Evolutionary conservation across 2,113 vertebrate genomes (phyloP).

Genomic region (Notechis scutatus): DNA sequence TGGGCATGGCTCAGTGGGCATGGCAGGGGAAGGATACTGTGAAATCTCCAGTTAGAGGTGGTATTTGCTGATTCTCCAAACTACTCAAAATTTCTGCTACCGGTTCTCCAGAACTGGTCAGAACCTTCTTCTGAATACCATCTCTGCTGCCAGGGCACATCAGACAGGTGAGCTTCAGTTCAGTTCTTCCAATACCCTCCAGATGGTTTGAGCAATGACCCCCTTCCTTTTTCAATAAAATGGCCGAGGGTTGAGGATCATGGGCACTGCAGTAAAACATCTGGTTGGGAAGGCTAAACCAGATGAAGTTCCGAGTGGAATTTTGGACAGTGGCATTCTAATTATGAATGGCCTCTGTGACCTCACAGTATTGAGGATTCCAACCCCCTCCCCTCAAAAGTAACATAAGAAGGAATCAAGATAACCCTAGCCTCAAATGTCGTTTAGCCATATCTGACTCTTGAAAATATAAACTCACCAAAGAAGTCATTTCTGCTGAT

Average conservation of each 20-base stretch:
- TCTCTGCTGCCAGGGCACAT: neutral
- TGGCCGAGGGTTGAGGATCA: neutral
- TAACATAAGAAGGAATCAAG: neutral
- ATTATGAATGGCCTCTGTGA: neutral
- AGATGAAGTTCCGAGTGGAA: neutral
- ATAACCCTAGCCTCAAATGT: neutral
- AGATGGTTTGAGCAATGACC: neutral
- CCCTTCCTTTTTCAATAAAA: neutral
- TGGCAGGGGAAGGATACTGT: no score
- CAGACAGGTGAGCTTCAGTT: neutral
- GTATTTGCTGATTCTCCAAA: no score
- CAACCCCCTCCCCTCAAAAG: no score
- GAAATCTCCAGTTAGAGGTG: no score
- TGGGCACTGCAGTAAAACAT: neutral
- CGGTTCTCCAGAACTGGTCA: no score
- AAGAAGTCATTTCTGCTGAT: conserved; percentile 11
- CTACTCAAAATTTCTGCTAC: no score
- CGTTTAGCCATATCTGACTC: neutral
- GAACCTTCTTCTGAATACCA: no score
- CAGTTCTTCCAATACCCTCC: neutral
- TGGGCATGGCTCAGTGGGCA: no score
- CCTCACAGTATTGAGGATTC: neutral
- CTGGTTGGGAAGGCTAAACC: neutral
- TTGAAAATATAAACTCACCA: conserved; percentile 3
- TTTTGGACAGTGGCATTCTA: neutral